Evolutionary conservation across 1,140 invertebrate genomes (phyloP), one percentile per base, ranked within the genome.

Genomic region (Aphelenchoides besseyi): DNA sequence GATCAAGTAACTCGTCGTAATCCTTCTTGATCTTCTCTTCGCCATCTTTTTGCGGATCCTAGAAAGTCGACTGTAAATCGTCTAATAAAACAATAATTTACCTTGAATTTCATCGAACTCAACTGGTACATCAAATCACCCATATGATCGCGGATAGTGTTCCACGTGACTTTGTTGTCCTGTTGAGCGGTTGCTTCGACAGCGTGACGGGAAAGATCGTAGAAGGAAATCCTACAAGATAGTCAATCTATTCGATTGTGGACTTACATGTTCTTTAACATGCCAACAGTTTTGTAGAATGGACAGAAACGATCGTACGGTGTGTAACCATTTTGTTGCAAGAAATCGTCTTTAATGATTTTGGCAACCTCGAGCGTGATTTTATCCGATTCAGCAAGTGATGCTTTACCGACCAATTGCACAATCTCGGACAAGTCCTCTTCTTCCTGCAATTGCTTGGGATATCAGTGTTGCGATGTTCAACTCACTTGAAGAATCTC

Each of bases 371-470:
- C 97, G 35, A 99, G 88, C 0, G 95, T 99, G 85, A 99, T 97
- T 87, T 99, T 99, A 86, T 99, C 97, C 26, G 92, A 91, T 88
- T 99, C 97, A 5, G 96, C 96, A 30, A 99, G 88, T 1, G 96
- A 81, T 76, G 87, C 88, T 89, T 99, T 99, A 86, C 97, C 97
- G 75, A 99, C 97, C 72, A 99, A 87, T 85, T 99, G 96, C 76
- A 99, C 97, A 86, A 99, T 98, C 91, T 99, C 97, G 16, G 95
- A 96, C 74, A 99, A 87, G 88, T 99, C 97, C 87, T 99, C 97
- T 88, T 99, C 97, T 87, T 99, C 96, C 87, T 99, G 94, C 18
- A 98, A 78, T 75, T 86, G 86, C 80, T 86, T 85, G 32, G 62
- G 62, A 33, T 18, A 61, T 8, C 2, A 32, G 0, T n/a, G n/a